Percentiles rank a stretch among this genome's conserved stretches.
Evolutionary conservation across 1,140 invertebrate genomes (phyloP).

Genomic region (Drosophila littoralis): DNA sequence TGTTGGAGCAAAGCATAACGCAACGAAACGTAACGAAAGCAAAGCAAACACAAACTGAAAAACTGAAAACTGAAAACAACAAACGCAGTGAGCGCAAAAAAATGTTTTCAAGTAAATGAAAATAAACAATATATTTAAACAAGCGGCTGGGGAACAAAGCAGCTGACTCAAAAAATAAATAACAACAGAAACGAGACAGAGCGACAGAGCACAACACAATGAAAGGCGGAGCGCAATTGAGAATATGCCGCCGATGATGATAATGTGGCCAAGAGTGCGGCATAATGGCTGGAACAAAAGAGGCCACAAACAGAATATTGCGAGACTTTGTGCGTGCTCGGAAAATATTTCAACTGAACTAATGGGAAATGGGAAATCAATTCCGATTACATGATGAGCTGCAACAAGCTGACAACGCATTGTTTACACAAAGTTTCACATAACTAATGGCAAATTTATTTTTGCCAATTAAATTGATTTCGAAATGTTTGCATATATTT

Average conservation of each 20-base stretch:
- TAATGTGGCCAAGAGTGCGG: background rate
- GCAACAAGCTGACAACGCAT: conserved; percentile 1
- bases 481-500: too few species aligned
- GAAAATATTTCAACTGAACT: conserved; percentile 2
- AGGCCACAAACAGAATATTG: background rate
- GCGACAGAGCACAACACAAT: background rate
- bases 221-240: background rate
- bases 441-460: too few species aligned
- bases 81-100: conserved; percentile 18
- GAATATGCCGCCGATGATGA: too few species aligned
- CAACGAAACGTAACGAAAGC: conserved; percentile 27
- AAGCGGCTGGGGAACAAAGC: conserved; percentile 28
- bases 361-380: conserved; percentile 8
- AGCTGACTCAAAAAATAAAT: conserved; percentile 41
- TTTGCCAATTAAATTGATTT: too few species aligned
- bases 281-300: background rate
- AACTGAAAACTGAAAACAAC: conserved; percentile 22
- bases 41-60: conserved; percentile 39
- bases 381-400: background rate
- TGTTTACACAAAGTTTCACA: background rate
- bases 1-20: conserved; percentile 8
- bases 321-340: background rate
- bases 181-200: background rate
- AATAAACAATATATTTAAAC: conserved; percentile 58
- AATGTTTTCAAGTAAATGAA: conserved; percentile 48